Conservation (phyloP, 2,113 vertebrate genomes). For the Hassar affinis region DNA sequence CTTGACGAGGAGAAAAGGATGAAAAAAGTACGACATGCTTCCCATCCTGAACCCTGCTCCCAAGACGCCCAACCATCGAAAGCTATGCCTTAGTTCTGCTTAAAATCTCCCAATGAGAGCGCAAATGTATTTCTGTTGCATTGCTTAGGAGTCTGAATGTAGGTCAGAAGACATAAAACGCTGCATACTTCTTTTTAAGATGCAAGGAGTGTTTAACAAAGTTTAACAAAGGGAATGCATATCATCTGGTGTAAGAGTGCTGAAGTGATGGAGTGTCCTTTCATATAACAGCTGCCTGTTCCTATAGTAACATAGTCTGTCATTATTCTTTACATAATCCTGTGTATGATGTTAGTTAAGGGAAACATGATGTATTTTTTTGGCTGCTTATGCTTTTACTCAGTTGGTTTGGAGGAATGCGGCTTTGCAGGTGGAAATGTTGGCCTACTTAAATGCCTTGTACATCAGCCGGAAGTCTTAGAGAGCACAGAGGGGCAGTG, state of each 20-base stretch:
- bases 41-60: background rate
- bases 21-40: background rate
- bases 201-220: background rate
- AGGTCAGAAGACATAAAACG: background rate
- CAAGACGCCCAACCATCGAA: no score
- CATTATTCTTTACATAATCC: background rate
- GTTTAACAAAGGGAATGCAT: background rate
- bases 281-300: background rate
- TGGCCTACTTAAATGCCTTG: constrained; percentile 31
- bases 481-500: background rate
- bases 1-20: background rate
- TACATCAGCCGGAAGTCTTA: background rate
- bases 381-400: constrained; percentile 14
- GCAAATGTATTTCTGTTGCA: background rate
- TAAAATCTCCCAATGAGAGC: background rate
- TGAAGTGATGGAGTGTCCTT: background rate
- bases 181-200: background rate
- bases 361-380: background rate
- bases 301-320: no score
- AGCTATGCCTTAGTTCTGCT: no score
- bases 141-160: background rate
- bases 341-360: background rate
- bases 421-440: constrained; percentile 6
- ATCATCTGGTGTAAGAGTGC: background rate
- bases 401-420: background rate